Conservation (phyloP, 2,797 vertebrate genomes). For the Brachyrhaphis roseni region DNA sequence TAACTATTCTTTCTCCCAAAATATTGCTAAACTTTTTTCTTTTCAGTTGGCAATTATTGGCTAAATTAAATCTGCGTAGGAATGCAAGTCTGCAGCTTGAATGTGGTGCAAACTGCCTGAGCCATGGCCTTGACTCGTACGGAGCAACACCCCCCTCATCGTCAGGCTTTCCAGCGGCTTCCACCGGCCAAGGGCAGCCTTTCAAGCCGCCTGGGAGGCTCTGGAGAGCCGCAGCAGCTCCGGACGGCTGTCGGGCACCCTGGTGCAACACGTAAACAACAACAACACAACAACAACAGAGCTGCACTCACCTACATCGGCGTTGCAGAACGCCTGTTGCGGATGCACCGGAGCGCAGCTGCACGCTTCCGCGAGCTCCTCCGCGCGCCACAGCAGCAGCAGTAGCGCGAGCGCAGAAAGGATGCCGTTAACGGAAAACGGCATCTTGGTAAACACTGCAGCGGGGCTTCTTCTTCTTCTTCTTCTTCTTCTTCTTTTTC, state of each 20-base stretch:
- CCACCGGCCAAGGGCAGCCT: constrained; percentile 33
- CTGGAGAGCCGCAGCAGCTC: constrained; percentile 11
- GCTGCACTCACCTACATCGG: constrained; percentile 90
- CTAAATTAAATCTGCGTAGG: constrained; percentile 9
- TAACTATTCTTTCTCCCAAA: not conserved
- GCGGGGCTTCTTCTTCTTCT: constrained; percentile 1
- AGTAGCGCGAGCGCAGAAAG: constrained; percentile 81
- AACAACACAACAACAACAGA: constrained; percentile 15
- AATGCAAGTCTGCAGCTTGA: constrained; percentile 24
- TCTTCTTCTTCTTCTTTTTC: constrained; percentile 1
- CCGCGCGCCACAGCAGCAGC: constrained; percentile 85
- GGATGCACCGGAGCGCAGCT: constrained; percentile 96
- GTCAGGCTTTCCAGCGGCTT: constrained; percentile 39
- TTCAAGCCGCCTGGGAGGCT: constrained; percentile 16
- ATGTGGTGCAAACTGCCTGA: constrained; percentile 18
- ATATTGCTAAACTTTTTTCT: not conserved
- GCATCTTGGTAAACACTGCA: constrained; percentile 70
- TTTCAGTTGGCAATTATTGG: not conserved
- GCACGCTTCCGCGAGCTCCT: constrained; percentile 89
- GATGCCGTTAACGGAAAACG: constrained; percentile 77
- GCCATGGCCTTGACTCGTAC: constrained; percentile 58
- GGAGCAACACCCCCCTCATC: constrained; percentile 43
- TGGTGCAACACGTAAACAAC: constrained; percentile 46
- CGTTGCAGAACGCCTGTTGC: constrained; percentile 98
- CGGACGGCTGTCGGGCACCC: constrained; percentile 12